phyloP scores from a whole-genome alignment of 2,888 invertebrate genomes.

The Caenorhabditis sp. region DNA sequence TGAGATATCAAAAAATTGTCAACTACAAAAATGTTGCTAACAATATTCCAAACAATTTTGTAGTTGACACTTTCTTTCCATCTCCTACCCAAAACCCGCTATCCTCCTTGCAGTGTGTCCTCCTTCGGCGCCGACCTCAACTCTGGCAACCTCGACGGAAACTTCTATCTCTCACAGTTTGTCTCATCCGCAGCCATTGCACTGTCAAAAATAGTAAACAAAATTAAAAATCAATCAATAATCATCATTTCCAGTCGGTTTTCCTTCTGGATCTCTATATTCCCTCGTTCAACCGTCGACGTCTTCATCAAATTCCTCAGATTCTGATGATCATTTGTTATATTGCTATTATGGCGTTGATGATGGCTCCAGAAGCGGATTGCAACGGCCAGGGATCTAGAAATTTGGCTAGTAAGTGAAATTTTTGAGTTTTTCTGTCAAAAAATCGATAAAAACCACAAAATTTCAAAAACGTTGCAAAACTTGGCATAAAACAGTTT shows the following conservation, averaged over 20 bases:
- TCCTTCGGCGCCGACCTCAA: conserved; percentile 72
- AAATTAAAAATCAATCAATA: too few species aligned
- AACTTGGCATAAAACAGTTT: background rate
- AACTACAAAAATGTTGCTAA: too few species aligned
- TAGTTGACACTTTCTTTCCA: too few species aligned
- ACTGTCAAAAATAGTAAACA: conserved; percentile 70
- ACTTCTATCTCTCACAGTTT: conserved; percentile 71
- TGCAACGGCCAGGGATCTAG: conserved; percentile 58
- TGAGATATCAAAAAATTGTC: too few species aligned
- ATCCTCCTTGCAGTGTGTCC: conserved; percentile 68
- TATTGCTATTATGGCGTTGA: conserved; percentile 71
- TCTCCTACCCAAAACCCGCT: too few species aligned
- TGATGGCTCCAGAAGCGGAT: conserved; percentile 65
- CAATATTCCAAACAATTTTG: too few species aligned
- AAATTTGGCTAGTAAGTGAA: conserved; percentile 67
- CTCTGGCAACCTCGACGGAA: conserved; percentile 70
- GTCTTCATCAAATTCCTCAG: conserved; percentile 79
- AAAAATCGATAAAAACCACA: background rate
- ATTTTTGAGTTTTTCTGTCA: too few species aligned
- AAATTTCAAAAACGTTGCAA: conserved; percentile 8
- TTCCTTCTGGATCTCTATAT: conserved; percentile 74
- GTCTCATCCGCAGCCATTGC: conserved; percentile 67
- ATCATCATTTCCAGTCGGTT: conserved; percentile 72
- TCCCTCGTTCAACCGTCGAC: conserved; percentile 76
- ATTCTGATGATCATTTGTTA: conserved; percentile 77